Evolutionary conservation across 2,113 vertebrate species (phyloP).

Genomic region (Plotosus lineatus): DNA sequence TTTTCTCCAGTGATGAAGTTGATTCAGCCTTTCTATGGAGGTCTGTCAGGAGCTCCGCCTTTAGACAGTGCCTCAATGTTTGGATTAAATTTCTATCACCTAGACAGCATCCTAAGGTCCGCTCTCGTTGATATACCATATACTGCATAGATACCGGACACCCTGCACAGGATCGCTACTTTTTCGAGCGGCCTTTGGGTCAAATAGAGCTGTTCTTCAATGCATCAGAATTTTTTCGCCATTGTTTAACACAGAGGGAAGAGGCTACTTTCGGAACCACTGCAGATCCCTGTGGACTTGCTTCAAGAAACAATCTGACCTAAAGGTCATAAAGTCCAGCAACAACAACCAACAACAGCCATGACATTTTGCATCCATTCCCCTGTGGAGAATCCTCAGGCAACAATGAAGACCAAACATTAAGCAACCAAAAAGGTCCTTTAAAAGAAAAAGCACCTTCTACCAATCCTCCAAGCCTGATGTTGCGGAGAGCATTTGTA

Average conservation of each 20-base stretch:
- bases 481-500: neutral
- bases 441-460: neutral
- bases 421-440: neutral
- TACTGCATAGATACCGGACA: too few relatives aligned
- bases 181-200: neutral
- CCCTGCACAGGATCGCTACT: neutral
- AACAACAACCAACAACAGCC: constrained; percentile 31
- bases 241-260: neutral
- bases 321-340: constrained; percentile 29
- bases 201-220: neutral
- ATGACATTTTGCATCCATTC: constrained; percentile 26
- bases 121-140: neutral
- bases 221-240: neutral
- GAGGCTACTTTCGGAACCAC: neutral
- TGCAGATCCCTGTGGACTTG: constrained; percentile 12
- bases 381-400: constrained; percentile 8
- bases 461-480: neutral
- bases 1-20: too few relatives aligned
- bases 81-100: neutral
- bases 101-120: neutral
- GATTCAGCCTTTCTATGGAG: too few relatives aligned
- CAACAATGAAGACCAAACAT: neutral
- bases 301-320: constrained; percentile 13
- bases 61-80: too few relatives aligned
- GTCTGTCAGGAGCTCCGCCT: too few relatives aligned